These are phyloP conservation scores for Anaspis maculata DNA, from an alignment of 2,888 invertebrate species.

Conservation along the genomic window DNA sequence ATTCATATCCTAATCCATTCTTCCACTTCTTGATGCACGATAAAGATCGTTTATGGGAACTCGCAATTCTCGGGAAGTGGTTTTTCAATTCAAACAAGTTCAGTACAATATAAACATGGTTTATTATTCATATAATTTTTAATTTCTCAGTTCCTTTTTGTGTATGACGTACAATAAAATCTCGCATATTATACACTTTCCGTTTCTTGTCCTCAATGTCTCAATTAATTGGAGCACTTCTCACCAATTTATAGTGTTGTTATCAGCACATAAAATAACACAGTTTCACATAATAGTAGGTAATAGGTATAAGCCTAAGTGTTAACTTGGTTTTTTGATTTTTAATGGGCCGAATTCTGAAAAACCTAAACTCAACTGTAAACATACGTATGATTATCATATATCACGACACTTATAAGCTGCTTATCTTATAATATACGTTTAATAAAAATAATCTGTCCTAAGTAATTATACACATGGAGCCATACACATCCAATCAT, in stretches of 20 bases:
- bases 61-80: no score
- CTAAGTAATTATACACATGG: slow-evolving; percentile 34
- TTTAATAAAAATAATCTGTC: slow-evolving; percentile 38
- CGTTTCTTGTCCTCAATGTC: background rate
- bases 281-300: slow-evolving; percentile 26
- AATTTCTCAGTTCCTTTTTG: slow-evolving; percentile 39
- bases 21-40: no score
- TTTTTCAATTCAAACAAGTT: background rate
- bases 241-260: slow-evolving; percentile 6
- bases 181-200: slow-evolving; percentile 2
- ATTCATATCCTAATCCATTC: no score
- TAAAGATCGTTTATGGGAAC: no score
- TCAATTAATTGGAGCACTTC: slow-evolving; percentile 11
- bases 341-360: slow-evolving; percentile 13
- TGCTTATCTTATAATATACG: slow-evolving; percentile 35
- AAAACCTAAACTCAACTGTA: no score
- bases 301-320: no score
- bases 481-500: slow-evolving; percentile 24
- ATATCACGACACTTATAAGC: slow-evolving; percentile 42
- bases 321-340: slow-evolving; percentile 21
- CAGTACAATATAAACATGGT: slow-evolving; percentile 41
- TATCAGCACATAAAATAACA: slow-evolving; percentile 20
- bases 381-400: slow-evolving; percentile 27
- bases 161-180: slow-evolving; percentile 27
- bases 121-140: slow-evolving; percentile 40